Conservation (phyloP, 2,797 vertebrate genomes). For the Xenops minutus region DNA sequence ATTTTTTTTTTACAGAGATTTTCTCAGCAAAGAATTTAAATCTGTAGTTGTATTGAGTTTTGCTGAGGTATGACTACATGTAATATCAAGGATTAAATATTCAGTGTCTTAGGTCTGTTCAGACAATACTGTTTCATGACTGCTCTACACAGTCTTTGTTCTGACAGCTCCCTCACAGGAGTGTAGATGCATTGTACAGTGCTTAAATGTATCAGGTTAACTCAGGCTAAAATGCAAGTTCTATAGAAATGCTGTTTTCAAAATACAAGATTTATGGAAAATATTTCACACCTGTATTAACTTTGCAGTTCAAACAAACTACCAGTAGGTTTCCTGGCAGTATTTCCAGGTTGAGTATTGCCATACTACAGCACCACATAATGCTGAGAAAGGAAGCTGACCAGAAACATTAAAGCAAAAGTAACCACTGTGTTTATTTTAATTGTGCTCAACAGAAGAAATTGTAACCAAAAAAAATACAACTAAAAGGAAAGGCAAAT, state of each 20-base stretch:
- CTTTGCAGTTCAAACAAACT: not conserved
- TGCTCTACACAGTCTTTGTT: not conserved
- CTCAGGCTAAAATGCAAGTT: not conserved
- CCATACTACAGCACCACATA: accelerated
- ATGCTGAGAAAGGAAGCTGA: not conserved
- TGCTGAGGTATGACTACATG: not conserved
- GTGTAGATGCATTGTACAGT: not conserved
- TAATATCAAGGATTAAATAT: not conserved
- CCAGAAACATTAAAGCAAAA: not conserved
- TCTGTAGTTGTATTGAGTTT: not conserved
- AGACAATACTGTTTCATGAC: not conserved
- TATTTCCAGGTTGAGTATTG: not conserved
- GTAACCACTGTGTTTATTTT: not conserved
- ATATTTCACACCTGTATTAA: not conserved
- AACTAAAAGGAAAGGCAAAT: not conserved
- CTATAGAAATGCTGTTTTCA: not conserved
- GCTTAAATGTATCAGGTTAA: not conserved
- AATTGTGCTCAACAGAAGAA: not conserved
- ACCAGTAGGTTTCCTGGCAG: not conserved
- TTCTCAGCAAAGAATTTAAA: not conserved
- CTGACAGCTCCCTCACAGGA: not conserved
- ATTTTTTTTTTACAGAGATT: not conserved
- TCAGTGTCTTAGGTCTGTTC: not conserved
- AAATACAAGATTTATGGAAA: not conserved
- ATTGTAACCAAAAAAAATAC: not conserved